phyloP scores from a whole-genome alignment of 2,113 vertebrate species.

The Strigops habroptila region DNA sequence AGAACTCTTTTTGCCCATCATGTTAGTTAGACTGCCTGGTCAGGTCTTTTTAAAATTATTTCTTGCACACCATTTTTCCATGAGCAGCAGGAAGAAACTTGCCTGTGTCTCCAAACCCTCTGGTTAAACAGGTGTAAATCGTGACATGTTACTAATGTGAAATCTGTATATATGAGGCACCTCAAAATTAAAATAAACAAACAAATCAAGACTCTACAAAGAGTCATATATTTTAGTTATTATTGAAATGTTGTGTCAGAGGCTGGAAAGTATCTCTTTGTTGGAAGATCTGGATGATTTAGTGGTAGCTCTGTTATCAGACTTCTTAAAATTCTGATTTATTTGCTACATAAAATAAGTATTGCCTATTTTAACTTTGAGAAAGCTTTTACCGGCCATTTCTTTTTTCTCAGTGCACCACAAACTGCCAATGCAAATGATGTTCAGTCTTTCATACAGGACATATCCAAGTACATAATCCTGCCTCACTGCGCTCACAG shows the following conservation, averaged over 20 bases:
- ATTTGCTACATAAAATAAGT: slow-evolving; percentile 11
- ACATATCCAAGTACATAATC: background rate
- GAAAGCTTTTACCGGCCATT: background rate
- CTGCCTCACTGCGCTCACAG: background rate
- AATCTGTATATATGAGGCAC: background rate
- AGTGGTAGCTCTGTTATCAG: background rate
- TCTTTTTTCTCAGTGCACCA: background rate
- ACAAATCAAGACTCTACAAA: background rate
- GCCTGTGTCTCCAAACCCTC: background rate
- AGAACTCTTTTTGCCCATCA: background rate
- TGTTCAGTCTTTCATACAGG: background rate
- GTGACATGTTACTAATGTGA: background rate
- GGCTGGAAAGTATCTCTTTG: background rate
- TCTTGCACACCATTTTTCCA: background rate
- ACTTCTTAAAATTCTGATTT: background rate
- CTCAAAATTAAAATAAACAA: slow-evolving; percentile 35
- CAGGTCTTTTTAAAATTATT: background rate
- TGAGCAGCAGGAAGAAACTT: background rate
- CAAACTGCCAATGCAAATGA: background rate
- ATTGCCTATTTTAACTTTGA: background rate
- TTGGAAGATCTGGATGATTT: background rate
- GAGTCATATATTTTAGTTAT: background rate
- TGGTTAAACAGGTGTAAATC: background rate
- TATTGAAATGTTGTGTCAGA: background rate
- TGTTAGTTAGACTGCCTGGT: background rate